These are phyloP conservation scores for Hiodon alosoides DNA, from an alignment of 2,113 vertebrate genomes.

Conservation along the genomic window DNA sequence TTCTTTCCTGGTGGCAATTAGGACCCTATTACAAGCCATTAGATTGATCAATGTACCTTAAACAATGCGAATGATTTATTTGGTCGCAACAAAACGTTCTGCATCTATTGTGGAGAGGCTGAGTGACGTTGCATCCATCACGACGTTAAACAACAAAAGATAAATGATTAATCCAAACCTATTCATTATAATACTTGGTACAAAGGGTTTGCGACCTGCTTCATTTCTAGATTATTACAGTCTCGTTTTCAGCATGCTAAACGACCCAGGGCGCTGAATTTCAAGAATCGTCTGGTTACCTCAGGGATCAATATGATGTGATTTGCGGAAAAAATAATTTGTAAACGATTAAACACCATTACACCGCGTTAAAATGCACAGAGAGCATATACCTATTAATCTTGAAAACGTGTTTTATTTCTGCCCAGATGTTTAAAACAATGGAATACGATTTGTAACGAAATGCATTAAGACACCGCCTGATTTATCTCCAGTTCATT, in stretches of 20 bases:
- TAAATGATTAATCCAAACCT: conserved; percentile 70
- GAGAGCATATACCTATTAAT: conserved; percentile 40
- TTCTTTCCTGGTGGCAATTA: conserved; percentile 88
- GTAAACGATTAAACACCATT: conserved; percentile 58
- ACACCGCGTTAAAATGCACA: conserved; percentile 52
- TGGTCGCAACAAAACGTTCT: conserved; percentile 73
- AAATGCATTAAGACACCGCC: too few species aligned
- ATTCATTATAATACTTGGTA: conserved; percentile 73
- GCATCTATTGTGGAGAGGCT: conserved; percentile 67
- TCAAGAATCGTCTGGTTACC: conserved; percentile 22
- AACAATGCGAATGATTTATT: conserved; percentile 97
- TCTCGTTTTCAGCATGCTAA: conserved; percentile 59
- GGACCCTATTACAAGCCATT: conserved; percentile 96
- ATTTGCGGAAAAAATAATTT: conserved; percentile 63
- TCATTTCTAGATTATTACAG: conserved; percentile 58
- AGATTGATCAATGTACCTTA: conserved; percentile 99
- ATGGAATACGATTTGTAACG: too few species aligned
- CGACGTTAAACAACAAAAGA: conserved; percentile 68
- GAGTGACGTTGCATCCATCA: conserved; percentile 71
- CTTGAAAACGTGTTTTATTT: conserved; percentile 40
- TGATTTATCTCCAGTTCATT: too few species aligned
- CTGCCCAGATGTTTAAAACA: too few species aligned
- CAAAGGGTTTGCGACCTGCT: conserved; percentile 55
- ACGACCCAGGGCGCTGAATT: conserved; percentile 50
- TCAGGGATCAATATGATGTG: conserved; percentile 30